phyloP scores from a whole-genome alignment of 2,888 invertebrate genomes.

The Trypoxylon attenuatum region DNA sequence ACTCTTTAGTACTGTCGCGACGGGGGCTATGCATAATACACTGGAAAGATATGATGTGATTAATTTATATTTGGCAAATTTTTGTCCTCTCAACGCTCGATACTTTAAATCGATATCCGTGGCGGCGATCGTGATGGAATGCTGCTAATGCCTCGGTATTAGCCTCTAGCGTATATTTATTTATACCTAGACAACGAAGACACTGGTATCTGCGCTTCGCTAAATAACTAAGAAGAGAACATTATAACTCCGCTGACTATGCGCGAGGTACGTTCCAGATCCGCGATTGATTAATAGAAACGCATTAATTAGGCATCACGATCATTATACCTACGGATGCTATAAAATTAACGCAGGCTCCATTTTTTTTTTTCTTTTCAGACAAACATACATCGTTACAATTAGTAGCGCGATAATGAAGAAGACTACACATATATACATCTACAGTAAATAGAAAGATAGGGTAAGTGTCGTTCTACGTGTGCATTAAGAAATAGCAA shows the following conservation, averaged over 20 bases:
- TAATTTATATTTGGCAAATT: slow-evolving; percentile 44
- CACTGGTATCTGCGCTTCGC: too few relatives aligned
- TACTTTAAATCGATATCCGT: slow-evolving; percentile 22
- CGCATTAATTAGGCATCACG: slow-evolving; percentile 18
- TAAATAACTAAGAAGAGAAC: neutral
- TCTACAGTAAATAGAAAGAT: slow-evolving; percentile 24
- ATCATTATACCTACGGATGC: slow-evolving; percentile 30
- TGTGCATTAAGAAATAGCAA: too few relatives aligned
- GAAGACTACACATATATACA: slow-evolving; percentile 20
- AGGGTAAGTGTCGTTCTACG: neutral
- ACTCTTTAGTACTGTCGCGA: slow-evolving; percentile 56
- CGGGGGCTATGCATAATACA: slow-evolving; percentile 57
- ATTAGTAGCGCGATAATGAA: neutral
- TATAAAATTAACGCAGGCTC: neutral
- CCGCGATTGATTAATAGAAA: too few relatives aligned
- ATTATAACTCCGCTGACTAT: too few relatives aligned
- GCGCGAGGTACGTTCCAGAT: slow-evolving; percentile 51
- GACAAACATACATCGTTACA: neutral
- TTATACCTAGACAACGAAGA: neutral
- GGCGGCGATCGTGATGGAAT: slow-evolving; percentile 30
- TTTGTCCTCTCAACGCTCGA: slow-evolving; percentile 17
- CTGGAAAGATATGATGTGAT: slow-evolving; percentile 44
- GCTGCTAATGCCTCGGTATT: neutral
- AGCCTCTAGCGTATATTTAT: neutral
- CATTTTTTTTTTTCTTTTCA: neutral